Evolutionary conservation across 1,140 invertebrate species (phyloP), one percentile per base, ranked within the genome.

Genomic region (Daktulosphaira vitifoliae): DNA sequence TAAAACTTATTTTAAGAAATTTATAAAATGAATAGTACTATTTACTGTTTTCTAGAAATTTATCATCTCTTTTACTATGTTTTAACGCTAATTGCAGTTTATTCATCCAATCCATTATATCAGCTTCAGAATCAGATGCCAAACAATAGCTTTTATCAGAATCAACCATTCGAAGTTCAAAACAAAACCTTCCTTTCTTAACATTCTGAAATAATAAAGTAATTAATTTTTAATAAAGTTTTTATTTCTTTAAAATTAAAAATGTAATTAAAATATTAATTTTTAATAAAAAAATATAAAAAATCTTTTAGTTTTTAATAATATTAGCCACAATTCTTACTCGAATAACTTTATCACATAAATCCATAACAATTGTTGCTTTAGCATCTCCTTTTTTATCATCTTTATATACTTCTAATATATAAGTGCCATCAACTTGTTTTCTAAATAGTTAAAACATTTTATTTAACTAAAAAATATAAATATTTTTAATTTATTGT

Each of bases 331-430:
- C 46, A 18, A 37, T 29, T 71, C 72, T 78, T 77, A 90, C 88
- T 75, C 85, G 85, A 49, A 89, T 80, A 70, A 93, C 88, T 74
- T 92, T 88, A 2, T 84, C 85, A 72, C 91, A 94, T 76, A 92
- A 90, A 74, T 95, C 92, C 83, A 96, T 87, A 67, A 90, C 89
- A 75, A 95, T 89, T n/a, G 88, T 88, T 66, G 88, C 82, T 77
- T 94, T 94, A 1, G 87, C 86, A 71, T 95, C 91, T 2, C 82
- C 83, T 76, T 90, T 92, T 72, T 87, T 89, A 62, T 95, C 90
- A 78, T 95, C 92, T 78, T 95, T 96, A 73, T 90, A 89, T 70
- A 95, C 81, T 76, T 94, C 90, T 20, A 96, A 78, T 70, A 91
- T 88, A 71, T 92, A 92, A 0, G 90, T 90, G 11, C 89, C 89